phyloP scores from a whole-genome alignment of 2,888 invertebrate species.

The Lysandra bellargus region DNA sequence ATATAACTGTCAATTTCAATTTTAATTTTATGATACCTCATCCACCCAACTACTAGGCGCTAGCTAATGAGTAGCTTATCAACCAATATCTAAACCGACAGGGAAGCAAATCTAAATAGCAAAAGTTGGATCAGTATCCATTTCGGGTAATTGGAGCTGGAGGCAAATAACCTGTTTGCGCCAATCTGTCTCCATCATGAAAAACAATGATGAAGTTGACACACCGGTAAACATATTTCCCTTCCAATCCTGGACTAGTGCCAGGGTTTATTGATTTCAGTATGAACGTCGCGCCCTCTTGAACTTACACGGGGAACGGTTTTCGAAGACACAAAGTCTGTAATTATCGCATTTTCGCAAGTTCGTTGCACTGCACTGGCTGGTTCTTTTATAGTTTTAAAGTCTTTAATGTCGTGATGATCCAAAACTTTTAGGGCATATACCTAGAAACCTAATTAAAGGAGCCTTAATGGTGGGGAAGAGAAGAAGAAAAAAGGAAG shows the following conservation, averaged over 20 bases:
- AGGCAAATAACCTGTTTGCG: constrained; percentile 34
- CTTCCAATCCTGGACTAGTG: constrained; percentile 43
- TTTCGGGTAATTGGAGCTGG: constrained; percentile 13
- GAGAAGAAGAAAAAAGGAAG: neutral
- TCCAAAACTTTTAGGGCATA: too few species aligned
- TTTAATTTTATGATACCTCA: too few species aligned
- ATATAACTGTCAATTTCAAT: too few species aligned
- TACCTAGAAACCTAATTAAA: too few species aligned
- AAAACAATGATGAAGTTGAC: constrained; percentile 46
- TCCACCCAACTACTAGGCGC: neutral
- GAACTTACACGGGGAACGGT: constrained; percentile 30
- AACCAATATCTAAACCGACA: neutral
- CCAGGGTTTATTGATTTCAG: constrained; percentile 46
- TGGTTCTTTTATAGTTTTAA: neutral
- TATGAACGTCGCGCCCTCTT: constrained; percentile 35
- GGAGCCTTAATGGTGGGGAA: too few species aligned
- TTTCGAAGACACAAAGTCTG: constrained; percentile 16
- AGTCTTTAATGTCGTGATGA: too few species aligned
- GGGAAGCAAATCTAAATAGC: neutral
- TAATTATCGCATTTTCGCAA: neutral
- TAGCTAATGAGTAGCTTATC: neutral
- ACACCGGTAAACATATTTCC: constrained; percentile 47
- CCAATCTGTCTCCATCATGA: constrained; percentile 41
- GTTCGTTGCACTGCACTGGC: neutral
- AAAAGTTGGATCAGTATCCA: constrained; percentile 24